Conservation (phyloP, 2,113 vertebrate genomes). For the Xenus cinereus region DNA sequence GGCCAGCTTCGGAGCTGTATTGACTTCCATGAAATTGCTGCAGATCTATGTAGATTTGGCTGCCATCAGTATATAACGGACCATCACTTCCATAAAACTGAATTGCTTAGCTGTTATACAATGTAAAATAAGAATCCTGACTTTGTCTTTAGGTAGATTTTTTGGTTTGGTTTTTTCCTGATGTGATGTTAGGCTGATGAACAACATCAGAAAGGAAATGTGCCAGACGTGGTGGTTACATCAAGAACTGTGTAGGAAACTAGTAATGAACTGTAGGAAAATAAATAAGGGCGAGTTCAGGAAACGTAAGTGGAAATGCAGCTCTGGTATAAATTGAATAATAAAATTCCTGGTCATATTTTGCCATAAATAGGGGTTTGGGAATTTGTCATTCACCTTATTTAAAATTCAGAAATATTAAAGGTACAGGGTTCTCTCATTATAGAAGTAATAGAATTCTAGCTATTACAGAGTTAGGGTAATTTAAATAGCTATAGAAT, state of each 20-base stretch:
- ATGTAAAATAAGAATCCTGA: background rate
- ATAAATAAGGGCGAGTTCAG: constrained; percentile 74
- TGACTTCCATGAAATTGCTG: background rate
- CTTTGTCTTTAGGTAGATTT: background rate
- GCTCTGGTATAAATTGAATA: constrained; percentile 74
- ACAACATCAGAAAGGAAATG: constrained; percentile 63
- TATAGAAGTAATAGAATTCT: constrained; percentile 80
- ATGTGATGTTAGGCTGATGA: constrained; percentile 60
- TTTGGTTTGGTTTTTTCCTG: background rate
- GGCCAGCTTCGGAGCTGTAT: background rate
- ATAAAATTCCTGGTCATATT: constrained; percentile 78
- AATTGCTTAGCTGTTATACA: background rate
- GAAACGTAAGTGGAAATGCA: constrained; percentile 70
- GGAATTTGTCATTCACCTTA: constrained; percentile 77
- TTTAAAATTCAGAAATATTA: constrained; percentile 83
- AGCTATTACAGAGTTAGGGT: constrained; percentile 75
- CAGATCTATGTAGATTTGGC: background rate
- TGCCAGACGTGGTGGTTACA: constrained; percentile 46
- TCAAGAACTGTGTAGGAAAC: constrained; percentile 43
- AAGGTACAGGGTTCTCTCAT: constrained; percentile 73
- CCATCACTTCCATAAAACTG: background rate
- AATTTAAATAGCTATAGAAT: constrained; percentile 74
- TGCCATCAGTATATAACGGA: background rate
- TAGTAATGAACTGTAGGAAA: constrained; percentile 63
- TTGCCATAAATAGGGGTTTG: constrained; percentile 78